Evolutionary conservation across 30 jellyfish, hydroid and myxozoan genomes (phyloP).

Genomic region (Hydractinia symbiolongicarpus): DNA sequence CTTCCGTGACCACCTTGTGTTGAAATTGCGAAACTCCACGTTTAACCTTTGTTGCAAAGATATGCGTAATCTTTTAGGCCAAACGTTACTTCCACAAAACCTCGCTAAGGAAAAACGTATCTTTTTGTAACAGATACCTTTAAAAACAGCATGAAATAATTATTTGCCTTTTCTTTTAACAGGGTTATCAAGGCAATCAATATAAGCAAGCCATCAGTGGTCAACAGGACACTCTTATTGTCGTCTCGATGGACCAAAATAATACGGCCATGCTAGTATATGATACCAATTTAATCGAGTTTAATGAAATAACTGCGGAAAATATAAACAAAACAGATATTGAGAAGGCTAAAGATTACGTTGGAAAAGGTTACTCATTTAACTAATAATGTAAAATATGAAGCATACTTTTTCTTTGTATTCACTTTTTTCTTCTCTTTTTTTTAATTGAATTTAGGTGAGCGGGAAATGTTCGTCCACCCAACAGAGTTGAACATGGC

Average conservation of each 20-base stretch:
- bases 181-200: constrained; percentile 95
- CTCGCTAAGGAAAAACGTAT: too few species aligned
- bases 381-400: neutral
- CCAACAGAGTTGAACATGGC: constrained; percentile 32
- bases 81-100: too few species aligned
- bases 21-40: too few species aligned
- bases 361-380: constrained; percentile 53
- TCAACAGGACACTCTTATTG: constrained; percentile 46
- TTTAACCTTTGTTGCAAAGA: too few species aligned
- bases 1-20: too few species aligned
- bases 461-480: constrained; percentile 49
- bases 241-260: constrained; percentile 48
- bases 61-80: too few species aligned
- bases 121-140: too few species aligned
- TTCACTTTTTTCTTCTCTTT: neutral
- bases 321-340: constrained; percentile 41
- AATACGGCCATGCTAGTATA: constrained; percentile 64
- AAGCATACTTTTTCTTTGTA: neutral
- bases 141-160: too few species aligned
- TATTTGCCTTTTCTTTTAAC: neutral
- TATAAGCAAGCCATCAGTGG: constrained; percentile 57
- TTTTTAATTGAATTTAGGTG: constrained; percentile 41
- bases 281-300: constrained; percentile 44
- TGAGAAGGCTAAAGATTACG: constrained; percentile 63
- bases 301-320: constrained; percentile 30